Base-by-base conservation (phyloP, 2,113 vertebrate species). In the Epinephelus cyanopodus region DNA sequence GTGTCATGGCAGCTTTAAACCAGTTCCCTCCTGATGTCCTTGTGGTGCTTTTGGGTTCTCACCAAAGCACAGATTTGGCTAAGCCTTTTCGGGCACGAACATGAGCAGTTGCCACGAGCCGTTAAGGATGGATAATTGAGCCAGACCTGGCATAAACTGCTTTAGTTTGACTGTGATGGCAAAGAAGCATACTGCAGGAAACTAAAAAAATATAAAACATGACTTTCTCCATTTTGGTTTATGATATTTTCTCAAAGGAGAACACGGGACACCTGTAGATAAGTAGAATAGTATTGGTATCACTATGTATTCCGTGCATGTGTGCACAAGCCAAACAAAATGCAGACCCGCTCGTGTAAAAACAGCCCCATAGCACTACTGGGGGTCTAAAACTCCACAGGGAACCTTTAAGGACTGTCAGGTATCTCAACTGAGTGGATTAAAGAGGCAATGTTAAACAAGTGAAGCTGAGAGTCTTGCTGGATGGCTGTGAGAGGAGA, bases 1-100 rank as follows among this genome's bases (percentile, higher is more conserved):
- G 97, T 92, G 66, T 85, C 80, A 63, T 37, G 25, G 50, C 69
- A 58, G 73, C 65, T 65, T 83, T 76, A 77, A 78, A 77, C 64
- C 21, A 53, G 47, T 67, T 80, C 63, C 4, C 62, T 63, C 6
- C 39, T 83, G 19, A 64, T 88, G 48, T 64, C 69, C 21, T 61
- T 80, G 57, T 79, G 19, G 74, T 77, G 39, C 19, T 80, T 80
- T 87, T 80, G 72, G 65, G 52, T 50, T 78, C n/a, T 73, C 29
- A 78, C 68, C 69, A 85, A 81, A 80, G 73, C 52, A 45, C 74
- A 87, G 80, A 82, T 86, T 83, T 83, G 75, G 66, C 29, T 71
- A 74, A 78, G 45, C 83, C 48, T 14, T 48, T 77, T 77, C 25
- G 71, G 56, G 50, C n/a, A 6, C 14, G 17, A 54, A 39, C 27